Evolutionary conservation across 2,888 invertebrate genomes (phyloP).

Genomic region (Phrixothrix hirtus): DNA sequence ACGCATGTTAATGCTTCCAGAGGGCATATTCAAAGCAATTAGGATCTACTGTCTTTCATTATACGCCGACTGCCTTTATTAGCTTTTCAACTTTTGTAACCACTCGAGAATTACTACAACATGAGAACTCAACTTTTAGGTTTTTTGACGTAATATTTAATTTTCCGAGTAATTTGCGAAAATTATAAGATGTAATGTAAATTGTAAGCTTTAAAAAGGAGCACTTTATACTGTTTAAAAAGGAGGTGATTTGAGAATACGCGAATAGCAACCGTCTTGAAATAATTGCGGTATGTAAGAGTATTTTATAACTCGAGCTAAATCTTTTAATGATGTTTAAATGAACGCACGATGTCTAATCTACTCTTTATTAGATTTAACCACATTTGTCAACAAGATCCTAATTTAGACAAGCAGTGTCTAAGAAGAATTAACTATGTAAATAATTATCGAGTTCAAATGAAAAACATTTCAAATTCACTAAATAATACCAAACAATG

Average conservation of each 20-base stretch:
- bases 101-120: not conserved
- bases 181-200: no score
- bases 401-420: slow-evolving; percentile 28
- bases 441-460: slow-evolving; percentile 6
- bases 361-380: slow-evolving; percentile 31
- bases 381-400: slow-evolving; percentile 37
- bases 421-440: slow-evolving; percentile 30
- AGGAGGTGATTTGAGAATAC: not conserved
- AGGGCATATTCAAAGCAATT: slow-evolving; percentile 38
- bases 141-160: slow-evolving; percentile 14
- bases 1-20: slow-evolving; percentile 29
- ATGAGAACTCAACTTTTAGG: slow-evolving; percentile 12
- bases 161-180: no score
- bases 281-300: not conserved
- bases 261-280: not conserved
- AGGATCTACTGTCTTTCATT: slow-evolving; percentile 34
- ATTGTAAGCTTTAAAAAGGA: no score
- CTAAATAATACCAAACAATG: no score
- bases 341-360: slow-evolving; percentile 24
- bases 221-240: no score
- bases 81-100: slow-evolving; percentile 7
- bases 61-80: slow-evolving; percentile 20
- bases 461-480: slow-evolving; percentile 9
- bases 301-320: not conserved
- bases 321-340: slow-evolving; percentile 13